These are phyloP conservation scores for Punctoribates punctum DNA, from an alignment of 2,888 invertebrate genomes.

Conservation along the genomic window DNA sequence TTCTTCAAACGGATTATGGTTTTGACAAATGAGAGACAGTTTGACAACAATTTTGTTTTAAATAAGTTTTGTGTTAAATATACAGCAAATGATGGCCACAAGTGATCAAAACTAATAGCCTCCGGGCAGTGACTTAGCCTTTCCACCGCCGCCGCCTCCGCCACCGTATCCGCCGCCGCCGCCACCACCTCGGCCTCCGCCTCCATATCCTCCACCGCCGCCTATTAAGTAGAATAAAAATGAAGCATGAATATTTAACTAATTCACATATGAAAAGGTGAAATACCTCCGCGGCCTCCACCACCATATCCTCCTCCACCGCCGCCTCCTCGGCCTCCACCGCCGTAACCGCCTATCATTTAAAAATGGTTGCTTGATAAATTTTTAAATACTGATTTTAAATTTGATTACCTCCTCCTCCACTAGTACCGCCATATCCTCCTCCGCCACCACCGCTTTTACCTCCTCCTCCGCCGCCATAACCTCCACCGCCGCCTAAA, in stretches of 20 bases:
- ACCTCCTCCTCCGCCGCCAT: conserved; percentile 6
- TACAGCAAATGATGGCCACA: not conserved
- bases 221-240: not conserved
- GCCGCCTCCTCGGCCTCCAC: not conserved
- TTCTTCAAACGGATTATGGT: not conserved
- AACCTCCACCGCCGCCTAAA: conserved; percentile 3
- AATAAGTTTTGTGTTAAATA: conserved; percentile 8
- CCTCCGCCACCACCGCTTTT: not conserved
- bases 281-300: not conserved
- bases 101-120: not conserved
- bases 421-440: not conserved
- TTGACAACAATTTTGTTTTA: not conserved
- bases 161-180: not conserved
- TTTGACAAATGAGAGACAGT: not conserved
- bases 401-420: not conserved
- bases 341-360: not conserved
- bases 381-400: not conserved
- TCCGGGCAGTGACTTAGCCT: not conserved
- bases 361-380: not conserved
- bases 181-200: not conserved
- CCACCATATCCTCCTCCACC: not conserved
- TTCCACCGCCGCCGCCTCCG: not conserved
- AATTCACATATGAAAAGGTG: not conserved
- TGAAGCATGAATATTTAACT: not conserved
- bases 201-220: not conserved